Conservation (phyloP, 2,113 vertebrate species). For the Nothobranchius furzeri region DNA sequence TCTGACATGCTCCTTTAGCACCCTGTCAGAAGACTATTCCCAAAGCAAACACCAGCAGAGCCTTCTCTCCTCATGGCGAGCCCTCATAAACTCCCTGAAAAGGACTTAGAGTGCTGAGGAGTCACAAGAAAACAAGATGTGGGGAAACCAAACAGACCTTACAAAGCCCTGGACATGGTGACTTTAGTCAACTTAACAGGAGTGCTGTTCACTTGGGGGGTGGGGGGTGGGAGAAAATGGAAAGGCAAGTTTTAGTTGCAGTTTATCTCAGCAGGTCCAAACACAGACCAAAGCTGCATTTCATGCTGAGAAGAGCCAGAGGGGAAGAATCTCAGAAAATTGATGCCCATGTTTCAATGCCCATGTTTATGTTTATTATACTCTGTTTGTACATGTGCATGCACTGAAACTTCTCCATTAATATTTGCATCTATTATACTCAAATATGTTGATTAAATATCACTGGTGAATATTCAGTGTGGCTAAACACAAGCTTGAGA, state of each 20-base stretch:
- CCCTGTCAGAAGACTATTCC: slow-evolving; percentile 80
- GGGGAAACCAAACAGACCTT: slow-evolving; percentile 74
- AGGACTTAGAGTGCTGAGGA: slow-evolving; percentile 73
- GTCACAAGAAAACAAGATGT: slow-evolving; percentile 77
- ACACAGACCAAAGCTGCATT: slow-evolving; percentile 60
- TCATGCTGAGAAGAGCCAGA: slow-evolving; percentile 47
- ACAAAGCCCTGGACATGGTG: slow-evolving; percentile 75
- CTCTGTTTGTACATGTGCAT: not conserved
- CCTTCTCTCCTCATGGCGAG: slow-evolving; percentile 62
- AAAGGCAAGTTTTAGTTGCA: slow-evolving; percentile 62
- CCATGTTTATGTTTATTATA: not conserved
- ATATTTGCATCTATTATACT: too few relatives aligned
- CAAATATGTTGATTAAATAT: not conserved
- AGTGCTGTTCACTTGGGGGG: slow-evolving; percentile 51
- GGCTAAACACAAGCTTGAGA: slow-evolving; percentile 6
- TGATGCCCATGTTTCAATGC: slow-evolving; percentile 20
- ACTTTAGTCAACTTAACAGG: slow-evolving; percentile 69
- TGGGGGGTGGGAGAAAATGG: slow-evolving; percentile 33
- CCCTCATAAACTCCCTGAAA: slow-evolving; percentile 77
- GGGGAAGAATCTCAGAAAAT: slow-evolving; percentile 24
- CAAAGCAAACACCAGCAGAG: slow-evolving; percentile 80
- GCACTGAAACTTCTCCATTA: not conserved
- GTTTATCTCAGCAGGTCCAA: slow-evolving; percentile 67
- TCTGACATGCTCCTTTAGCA: slow-evolving; percentile 84
- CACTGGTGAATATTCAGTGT: slow-evolving; percentile 6